Conservation (phyloP, 2,797 vertebrate genomes). For the Fratercula arctica region DNA sequence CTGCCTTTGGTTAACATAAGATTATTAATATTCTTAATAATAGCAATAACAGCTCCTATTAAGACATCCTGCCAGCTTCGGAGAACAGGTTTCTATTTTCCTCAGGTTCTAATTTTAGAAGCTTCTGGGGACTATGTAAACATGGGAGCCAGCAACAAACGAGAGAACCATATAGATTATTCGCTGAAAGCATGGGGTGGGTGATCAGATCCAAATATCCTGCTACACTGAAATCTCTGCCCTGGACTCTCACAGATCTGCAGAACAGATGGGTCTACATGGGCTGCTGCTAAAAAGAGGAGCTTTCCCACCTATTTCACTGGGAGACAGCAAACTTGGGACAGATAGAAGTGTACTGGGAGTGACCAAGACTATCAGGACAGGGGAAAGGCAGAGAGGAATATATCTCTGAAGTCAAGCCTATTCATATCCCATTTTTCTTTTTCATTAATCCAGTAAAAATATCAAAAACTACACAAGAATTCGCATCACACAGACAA, state of each 20-base stretch:
- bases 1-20: not conserved
- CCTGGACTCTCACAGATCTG: not conserved
- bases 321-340: too few species aligned
- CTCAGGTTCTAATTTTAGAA: constrained; percentile 37
- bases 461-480: not conserved
- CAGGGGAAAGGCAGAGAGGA: too few species aligned
- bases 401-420: not conserved
- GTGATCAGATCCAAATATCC: not conserved
- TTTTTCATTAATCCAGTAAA: not conserved
- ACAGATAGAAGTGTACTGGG: too few species aligned
- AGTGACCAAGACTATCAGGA: too few species aligned
- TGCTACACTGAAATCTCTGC: not conserved
- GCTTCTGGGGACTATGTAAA: constrained; percentile 13
- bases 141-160: not conserved
- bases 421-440: not conserved
- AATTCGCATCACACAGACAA: not conserved
- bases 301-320: too few species aligned
- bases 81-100: constrained; percentile 32
- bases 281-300: too few species aligned
- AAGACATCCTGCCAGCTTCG: not conserved
- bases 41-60: constrained; percentile 18
- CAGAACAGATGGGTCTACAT: too few species aligned
- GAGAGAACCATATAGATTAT: not conserved
- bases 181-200: not conserved
- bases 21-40: constrained; percentile 26